These are phyloP conservation scores for Hemicentrotus pulcherrimus DNA, from an alignment of 35 echinoderm and acorn worm genomes.

Conservation along the genomic window DNA sequence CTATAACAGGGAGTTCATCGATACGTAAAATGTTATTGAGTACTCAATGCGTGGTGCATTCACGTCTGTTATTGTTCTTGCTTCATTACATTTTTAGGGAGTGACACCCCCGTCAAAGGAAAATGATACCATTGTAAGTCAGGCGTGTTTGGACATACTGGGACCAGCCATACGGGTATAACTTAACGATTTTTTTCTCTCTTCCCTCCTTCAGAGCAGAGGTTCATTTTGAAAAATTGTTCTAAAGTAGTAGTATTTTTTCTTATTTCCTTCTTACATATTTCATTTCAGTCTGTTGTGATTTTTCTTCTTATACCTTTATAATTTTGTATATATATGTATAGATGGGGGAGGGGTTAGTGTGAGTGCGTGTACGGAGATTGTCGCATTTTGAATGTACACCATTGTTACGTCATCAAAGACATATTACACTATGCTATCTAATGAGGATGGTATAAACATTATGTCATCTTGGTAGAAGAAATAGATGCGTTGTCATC, in stretches of 20 bases:
- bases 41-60: neutral
- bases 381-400: too few species aligned
- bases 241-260: neutral
- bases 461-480: too few species aligned
- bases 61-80: slow-evolving; percentile 27
- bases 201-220: neutral
- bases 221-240: neutral
- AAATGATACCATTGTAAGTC: neutral
- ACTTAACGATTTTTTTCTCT: neutral
- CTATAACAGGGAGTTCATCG: neutral
- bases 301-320: too few species aligned
- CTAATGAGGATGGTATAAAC: too few species aligned
- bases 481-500: too few species aligned
- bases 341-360: too few species aligned
- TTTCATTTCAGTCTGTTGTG: neutral
- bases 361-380: too few species aligned
- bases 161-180: neutral
- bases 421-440: too few species aligned
- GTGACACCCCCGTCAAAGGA: slow-evolving; percentile 33
- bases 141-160: neutral
- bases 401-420: too few species aligned
- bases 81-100: slow-evolving; percentile 21
- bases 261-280: neutral
- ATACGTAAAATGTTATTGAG: slow-evolving; percentile 36
- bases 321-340: too few species aligned